Percentiles rank a stretch among this genome's conserved stretches.
phyloP scores from a whole-genome alignment of 2,797 vertebrate species.

The Sebastes oblongus region DNA sequence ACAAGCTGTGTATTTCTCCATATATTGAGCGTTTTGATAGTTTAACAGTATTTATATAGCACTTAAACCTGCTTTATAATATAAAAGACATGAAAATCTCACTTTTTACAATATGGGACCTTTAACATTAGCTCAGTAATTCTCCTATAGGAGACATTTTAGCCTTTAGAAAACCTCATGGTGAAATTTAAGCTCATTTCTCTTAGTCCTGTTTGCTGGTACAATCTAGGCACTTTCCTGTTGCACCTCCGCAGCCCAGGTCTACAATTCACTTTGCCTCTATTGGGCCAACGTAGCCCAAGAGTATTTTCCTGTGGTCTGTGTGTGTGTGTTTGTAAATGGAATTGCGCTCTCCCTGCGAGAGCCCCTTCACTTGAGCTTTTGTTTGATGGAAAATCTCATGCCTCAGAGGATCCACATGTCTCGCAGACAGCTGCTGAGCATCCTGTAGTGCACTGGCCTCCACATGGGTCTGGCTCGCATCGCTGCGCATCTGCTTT shows the following conservation, averaged over 20 bases:
- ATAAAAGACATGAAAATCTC: no score
- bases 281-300: slow-evolving; percentile 62
- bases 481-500: slow-evolving; percentile 78
- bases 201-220: slow-evolving; percentile 25
- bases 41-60: no score
- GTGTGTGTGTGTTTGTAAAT: slow-evolving; percentile 24
- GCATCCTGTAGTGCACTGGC: slow-evolving; percentile 76
- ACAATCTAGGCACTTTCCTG: slow-evolving; percentile 22
- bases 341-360: slow-evolving; percentile 62
- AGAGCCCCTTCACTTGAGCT: slow-evolving; percentile 73
- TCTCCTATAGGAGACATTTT: slow-evolving; percentile 6
- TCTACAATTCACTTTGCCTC: slow-evolving; percentile 58
- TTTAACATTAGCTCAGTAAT: neutral
- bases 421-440: slow-evolving; percentile 80
- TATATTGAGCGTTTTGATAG: no score
- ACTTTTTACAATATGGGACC: no score
- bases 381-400: slow-evolving; percentile 84
- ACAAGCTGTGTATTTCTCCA: no score
- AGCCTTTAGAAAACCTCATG: neutral
- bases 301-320: slow-evolving; percentile 63
- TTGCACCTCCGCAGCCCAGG: slow-evolving; percentile 36
- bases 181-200: slow-evolving; percentile 11
- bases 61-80: no score
- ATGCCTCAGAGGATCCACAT: slow-evolving; percentile 80
- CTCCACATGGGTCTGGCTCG: slow-evolving; percentile 78